Base-by-base conservation (phyloP, 2,113 vertebrate species). In the Channa maculata region DNA sequence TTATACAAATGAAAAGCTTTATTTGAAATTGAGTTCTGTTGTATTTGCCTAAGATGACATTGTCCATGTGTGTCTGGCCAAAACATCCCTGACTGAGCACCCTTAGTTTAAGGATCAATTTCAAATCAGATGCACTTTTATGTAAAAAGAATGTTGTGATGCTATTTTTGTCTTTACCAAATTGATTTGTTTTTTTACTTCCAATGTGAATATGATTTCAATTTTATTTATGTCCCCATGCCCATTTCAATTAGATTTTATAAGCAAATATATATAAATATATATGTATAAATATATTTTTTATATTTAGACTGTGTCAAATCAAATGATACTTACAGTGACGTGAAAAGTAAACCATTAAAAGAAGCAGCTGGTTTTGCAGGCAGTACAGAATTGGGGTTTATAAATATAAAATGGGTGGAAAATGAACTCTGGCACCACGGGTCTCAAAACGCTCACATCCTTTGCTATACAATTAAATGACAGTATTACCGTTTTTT, bases 301-400 rank as follows among this genome's bases (percentile, higher is more conserved):
- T 94, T 94, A 90, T 97, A 96, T 95, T 93, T 89, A 88, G 94
- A 96, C 94, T 91, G 92, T 95, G 95, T 87, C 92, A 93, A 85
- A 93, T 84, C 61, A 82, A 89, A 87, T 80, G 84, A 95, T 87
- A 83, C 91, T 87, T 94, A 92, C 87, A 15, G 62, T 63, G 77
- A 80, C 57, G n/a, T 88, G 72, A 77, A 88, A 91, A 72, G 63
- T 51, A 66, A 71, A 68, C 75, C 39, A 50, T 83, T 78, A 63
- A 81, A 95, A 96, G 96, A 95, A 96, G 96, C 96, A 97, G 95
- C 96, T 96, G 96, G 96, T 97, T 97, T 98, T 97, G 96, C 96
- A 94, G 94, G 96, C 91, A 91, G 91, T 91, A 93, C 82, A 93
- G 88, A 93, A 76, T 76, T 76, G 55, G 69, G 71, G 64, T 90